A percentile compares a stretch with the other conserved stretches of the same genome.
Conservation (phyloP, 2,888 invertebrate genomes). For the Phengaris alcon region DNA sequence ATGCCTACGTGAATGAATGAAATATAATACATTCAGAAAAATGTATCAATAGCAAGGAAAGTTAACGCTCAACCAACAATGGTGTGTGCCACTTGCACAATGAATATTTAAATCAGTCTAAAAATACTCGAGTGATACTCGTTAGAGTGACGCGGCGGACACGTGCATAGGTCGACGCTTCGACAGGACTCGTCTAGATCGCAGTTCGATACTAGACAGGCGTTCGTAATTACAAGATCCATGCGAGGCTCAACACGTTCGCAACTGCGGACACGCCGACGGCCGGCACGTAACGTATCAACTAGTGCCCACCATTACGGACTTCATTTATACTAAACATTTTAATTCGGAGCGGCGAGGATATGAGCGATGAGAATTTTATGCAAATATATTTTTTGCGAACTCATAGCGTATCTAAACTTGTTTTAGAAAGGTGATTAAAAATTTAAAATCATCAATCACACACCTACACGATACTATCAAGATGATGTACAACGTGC, state of each 20-base stretch:
- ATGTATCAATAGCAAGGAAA: slow-evolving; percentile 11
- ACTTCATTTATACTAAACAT: slow-evolving; percentile 21
- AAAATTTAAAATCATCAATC: slow-evolving; percentile 22
- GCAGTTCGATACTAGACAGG: slow-evolving; percentile 53
- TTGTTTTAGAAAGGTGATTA: neutral
- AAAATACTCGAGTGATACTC: slow-evolving; percentile 17
- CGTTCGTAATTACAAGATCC: slow-evolving; percentile 72
- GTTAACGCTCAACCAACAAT: slow-evolving; percentile 15
- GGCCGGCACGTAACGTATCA: slow-evolving; percentile 36
- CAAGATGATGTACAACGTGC: slow-evolving; percentile 16
- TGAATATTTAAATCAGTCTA: slow-evolving; percentile 25
- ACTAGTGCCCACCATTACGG: slow-evolving; percentile 16
- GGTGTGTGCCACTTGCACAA: slow-evolving; percentile 5
- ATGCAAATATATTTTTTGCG: neutral
- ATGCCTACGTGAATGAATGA: slow-evolving; percentile 7
- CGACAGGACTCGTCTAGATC: slow-evolving; percentile 36
- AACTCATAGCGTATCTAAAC: neutral
- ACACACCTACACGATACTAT: slow-evolving; percentile 12
- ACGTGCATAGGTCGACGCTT: slow-evolving; percentile 31
- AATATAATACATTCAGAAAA: slow-evolving; percentile 12
- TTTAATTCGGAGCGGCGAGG: slow-evolving; percentile 10
- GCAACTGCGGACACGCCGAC: slow-evolving; percentile 48
- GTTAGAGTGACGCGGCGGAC: slow-evolving; percentile 15
- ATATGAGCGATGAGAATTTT: neutral
- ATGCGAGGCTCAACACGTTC: slow-evolving; percentile 54